Evolutionary conservation across 2,797 vertebrate species (phyloP).

Genomic region (Rhynchonycteris naso): DNA sequence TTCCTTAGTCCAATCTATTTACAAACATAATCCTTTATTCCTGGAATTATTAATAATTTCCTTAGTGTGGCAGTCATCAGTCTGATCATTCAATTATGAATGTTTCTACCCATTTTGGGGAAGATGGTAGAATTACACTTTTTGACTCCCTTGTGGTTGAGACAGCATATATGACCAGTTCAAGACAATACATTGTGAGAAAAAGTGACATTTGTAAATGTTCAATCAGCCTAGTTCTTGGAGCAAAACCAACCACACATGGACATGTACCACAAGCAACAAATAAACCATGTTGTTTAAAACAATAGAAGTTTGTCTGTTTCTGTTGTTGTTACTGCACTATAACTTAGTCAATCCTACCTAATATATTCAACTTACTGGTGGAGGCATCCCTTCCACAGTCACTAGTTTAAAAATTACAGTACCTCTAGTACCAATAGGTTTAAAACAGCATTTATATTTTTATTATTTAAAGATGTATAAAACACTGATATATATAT

Average conservation of each 20-base stretch:
- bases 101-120: not conserved
- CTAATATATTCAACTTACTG: not conserved
- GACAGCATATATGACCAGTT: not conserved
- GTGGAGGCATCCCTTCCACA: not conserved
- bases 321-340: not conserved
- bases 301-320: not conserved
- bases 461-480: slow-evolving; percentile 16
- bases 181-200: not conserved
- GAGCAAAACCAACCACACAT: not conserved
- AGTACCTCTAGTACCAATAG: not conserved
- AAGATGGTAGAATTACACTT: not conserved
- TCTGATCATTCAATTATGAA: not conserved
- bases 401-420: not conserved
- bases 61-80: not conserved
- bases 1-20: not conserved
- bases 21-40: not conserved
- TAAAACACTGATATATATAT: too few relatives aligned
- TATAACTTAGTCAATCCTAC: not conserved
- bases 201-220: not conserved
- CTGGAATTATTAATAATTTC: not conserved
- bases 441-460: not conserved
- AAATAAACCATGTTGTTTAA: not conserved
- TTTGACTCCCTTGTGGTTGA: not conserved
- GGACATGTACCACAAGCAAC: not conserved
- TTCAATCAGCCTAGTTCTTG: not conserved